Base-by-base conservation (phyloP, 2,888 invertebrate genomes). In the Drosophila putrida region DNA sequence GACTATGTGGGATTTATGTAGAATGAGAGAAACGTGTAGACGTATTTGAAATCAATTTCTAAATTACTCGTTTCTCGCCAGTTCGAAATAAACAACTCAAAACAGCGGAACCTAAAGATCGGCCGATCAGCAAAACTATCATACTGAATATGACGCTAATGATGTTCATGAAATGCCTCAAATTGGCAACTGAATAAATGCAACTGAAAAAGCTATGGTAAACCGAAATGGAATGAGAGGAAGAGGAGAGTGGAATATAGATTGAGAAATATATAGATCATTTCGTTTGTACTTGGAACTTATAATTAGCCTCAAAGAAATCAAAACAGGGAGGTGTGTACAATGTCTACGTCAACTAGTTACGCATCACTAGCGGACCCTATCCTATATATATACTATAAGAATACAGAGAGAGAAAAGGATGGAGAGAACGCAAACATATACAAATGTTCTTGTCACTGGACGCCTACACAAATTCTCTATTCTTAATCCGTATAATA, bases 91-190 rank as follows among this genome's bases (percentile, higher is more conserved):
- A 65, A 73, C 47, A 68, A 61, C 51, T 44, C 8, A 47, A 60
- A 75, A 62, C 57, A 65, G 65, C 54, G 61, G 39, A 47, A 75
- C 59, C 13, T 13, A 33, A 11, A 33, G 38, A 67, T 35, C 43
- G 63, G 43, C 61, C 63, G 62, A 67, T 73, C 59, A 44, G 28
- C 39, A 53, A 49, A 66, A 44, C 66, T 55, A 72, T 65, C 59
- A 71, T 63, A 71, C 63, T 66, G 58, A 69, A 80, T 75, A 64
- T 83, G 82, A 82, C 75, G 74, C 71, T 85, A 82, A 85, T 85
- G 66, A 75, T 74, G 71, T 59, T 79, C 73, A 67, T 85, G 82
- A 84, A 84, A 81, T 62, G 67, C 46, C 59, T 41, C 58, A 68
- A 75, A 69, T 67, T 77, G 77, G 60, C 80, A 85, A 46, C 49